Percentiles rank a stretch among this genome's conserved stretches.
phyloP scores from a whole-genome alignment of 2,797 vertebrate species.

The Notolepis coatsorum region DNA sequence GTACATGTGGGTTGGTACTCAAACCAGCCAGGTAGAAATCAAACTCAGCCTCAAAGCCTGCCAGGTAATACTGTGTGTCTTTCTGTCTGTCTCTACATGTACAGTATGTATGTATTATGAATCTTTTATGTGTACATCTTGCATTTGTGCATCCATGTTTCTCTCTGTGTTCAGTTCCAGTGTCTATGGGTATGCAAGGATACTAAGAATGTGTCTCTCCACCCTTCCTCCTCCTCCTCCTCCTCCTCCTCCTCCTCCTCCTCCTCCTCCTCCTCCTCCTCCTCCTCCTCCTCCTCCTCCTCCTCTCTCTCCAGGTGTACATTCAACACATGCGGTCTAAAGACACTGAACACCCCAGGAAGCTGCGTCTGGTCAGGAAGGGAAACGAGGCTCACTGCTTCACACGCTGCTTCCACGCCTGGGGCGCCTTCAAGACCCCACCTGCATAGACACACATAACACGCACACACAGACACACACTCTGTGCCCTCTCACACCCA shows the following conservation, averaged over 20 bases:
- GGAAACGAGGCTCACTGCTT: constrained; percentile 96
- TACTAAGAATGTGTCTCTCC: no score
- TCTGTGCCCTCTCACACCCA: neutral
- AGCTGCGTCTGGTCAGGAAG: constrained; percentile 95
- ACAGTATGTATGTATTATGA: no score
- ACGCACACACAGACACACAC: neutral
- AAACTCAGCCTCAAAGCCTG: constrained; percentile 98
- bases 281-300: neutral
- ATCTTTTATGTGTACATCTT: neutral
- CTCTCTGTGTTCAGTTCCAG: neutral
- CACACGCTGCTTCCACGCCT: constrained; percentile 96
- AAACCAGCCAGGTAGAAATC: constrained; percentile 99
- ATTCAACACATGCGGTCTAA: constrained; percentile 98
- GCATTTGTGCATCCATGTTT: neutral
- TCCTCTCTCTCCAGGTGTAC: constrained; percentile 86
- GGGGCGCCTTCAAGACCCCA: constrained; percentile 91
- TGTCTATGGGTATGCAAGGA: neutral
- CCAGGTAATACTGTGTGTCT: constrained; percentile 85
- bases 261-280: constrained; percentile 3
- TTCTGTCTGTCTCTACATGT: neutral
- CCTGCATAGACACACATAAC: constrained; percentile 72
- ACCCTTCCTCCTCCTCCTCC: neutral
- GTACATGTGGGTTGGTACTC: constrained; percentile 99
- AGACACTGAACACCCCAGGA: constrained; percentile 85
- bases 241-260: constrained; percentile 3